Conservation (phyloP, 2,888 invertebrate genomes). For the Cancer borealis region DNA sequence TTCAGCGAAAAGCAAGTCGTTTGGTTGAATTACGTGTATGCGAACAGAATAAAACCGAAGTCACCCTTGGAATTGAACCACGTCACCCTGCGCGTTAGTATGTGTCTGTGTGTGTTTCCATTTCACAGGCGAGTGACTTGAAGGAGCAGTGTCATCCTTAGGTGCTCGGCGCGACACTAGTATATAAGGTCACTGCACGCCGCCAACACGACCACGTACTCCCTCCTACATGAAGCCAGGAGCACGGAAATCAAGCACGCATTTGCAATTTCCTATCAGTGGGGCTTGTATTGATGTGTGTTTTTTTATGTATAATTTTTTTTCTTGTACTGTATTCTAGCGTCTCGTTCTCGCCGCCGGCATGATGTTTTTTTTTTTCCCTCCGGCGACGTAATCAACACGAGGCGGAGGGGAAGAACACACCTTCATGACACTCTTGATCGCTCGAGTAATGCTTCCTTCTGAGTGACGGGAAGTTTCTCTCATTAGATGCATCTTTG, state of each 20-base stretch:
- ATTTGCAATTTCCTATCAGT: not conserved
- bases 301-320: not conserved
- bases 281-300: not conserved
- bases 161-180: not conserved
- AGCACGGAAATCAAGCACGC: not conserved
- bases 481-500: not conserved
- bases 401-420: too few species aligned
- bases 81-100: too few species aligned
- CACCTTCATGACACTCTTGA: too few species aligned
- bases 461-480: not conserved
- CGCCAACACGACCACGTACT: not conserved
- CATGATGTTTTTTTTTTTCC: too few species aligned
- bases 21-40: too few species aligned
- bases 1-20: too few species aligned
- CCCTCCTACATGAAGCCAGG: too few species aligned
- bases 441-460: too few species aligned
- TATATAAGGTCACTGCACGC: not conserved
- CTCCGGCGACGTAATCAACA: too few species aligned
- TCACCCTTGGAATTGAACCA: too few species aligned
- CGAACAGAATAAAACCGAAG: too few species aligned
- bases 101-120: not conserved
- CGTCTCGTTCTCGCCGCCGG: not conserved
- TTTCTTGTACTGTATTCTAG: not conserved
- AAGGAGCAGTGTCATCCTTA: not conserved
- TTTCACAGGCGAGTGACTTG: not conserved